These are phyloP conservation scores for Diadromus collaris DNA, from an alignment of 2,888 invertebrate genomes.

Conservation along the genomic window DNA sequence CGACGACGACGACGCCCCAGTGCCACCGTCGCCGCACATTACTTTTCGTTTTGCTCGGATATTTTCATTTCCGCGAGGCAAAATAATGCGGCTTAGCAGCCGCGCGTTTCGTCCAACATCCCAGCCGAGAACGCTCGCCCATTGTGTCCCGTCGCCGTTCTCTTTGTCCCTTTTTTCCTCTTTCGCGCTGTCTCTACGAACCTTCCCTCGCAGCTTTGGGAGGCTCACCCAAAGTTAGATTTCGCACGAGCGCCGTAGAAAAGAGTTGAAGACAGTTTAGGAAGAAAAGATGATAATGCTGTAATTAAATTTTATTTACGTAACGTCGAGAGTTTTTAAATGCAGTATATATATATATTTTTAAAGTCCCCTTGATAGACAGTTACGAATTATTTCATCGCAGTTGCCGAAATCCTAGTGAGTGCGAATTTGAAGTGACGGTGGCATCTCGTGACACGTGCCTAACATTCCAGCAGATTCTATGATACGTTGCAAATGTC, in stretches of 20 bases:
- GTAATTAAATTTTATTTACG: constrained; percentile 42
- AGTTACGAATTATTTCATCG: neutral
- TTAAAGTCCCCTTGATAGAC: neutral
- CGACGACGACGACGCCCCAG: constrained; percentile 49
- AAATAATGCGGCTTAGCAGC: constrained; percentile 62
- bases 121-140: constrained; percentile 44
- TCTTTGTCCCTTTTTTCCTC: constrained; percentile 13
- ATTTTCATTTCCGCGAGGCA: constrained; percentile 62
- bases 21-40: constrained; percentile 57
- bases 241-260: constrained; percentile 50
- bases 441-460: neutral
- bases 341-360: neutral
- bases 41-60: constrained; percentile 62
- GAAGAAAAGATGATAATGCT: constrained; percentile 14
- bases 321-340: neutral
- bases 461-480: neutral
- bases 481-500: neutral
- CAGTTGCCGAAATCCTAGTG: constrained; percentile 47
- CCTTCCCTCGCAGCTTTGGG: constrained; percentile 28
- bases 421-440: neutral
- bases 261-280: constrained; percentile 23
- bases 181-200: neutral
- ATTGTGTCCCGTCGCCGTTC: constrained; percentile 52
- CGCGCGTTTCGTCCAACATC: constrained; percentile 49
- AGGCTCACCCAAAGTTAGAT: constrained; percentile 23